phyloP scores from a whole-genome alignment of 2,888 invertebrate species.

The Cryptus viduatorius region DNA sequence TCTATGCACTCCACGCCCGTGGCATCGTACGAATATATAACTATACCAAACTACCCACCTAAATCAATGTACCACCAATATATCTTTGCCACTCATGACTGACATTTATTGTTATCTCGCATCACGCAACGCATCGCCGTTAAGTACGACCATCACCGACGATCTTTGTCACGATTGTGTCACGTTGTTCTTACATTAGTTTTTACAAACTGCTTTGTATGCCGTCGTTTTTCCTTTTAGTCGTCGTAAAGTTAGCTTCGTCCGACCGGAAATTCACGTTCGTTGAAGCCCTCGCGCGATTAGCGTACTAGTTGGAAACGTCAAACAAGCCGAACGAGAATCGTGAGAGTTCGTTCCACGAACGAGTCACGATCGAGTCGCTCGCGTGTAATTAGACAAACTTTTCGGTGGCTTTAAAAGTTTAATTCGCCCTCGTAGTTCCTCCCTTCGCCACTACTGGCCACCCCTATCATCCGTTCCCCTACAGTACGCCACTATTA shows the following conservation, averaged over 20 bases:
- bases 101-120: background rate
- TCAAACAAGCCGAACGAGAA: slow-evolving; percentile 41
- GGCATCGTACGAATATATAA: background rate
- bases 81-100: background rate
- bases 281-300: slow-evolving; percentile 38
- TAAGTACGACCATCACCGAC: no score
- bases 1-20: slow-evolving; percentile 21
- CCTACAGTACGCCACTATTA: slow-evolving; percentile 53
- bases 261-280: slow-evolving; percentile 26
- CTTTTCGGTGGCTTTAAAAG: slow-evolving; percentile 79
- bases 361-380: slow-evolving; percentile 77
- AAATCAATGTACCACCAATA: background rate
- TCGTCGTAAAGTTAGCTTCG: slow-evolving; percentile 4
- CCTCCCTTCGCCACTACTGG: background rate
- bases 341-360: slow-evolving; percentile 65
- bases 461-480: slow-evolving; percentile 14
- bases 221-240: background rate
- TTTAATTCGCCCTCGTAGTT: slow-evolving; percentile 76
- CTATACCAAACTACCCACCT: no score
- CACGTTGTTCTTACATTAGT: no score
- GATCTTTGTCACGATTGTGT: no score
- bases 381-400: slow-evolving; percentile 81
- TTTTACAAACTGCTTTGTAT: background rate
- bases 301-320: slow-evolving; percentile 60
- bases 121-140: background rate